Percentiles rank a stretch among this genome's conserved stretches.
Evolutionary conservation across 2,797 vertebrate genomes (phyloP).

Genomic region (Schizopygopsis malacanthus): DNA sequence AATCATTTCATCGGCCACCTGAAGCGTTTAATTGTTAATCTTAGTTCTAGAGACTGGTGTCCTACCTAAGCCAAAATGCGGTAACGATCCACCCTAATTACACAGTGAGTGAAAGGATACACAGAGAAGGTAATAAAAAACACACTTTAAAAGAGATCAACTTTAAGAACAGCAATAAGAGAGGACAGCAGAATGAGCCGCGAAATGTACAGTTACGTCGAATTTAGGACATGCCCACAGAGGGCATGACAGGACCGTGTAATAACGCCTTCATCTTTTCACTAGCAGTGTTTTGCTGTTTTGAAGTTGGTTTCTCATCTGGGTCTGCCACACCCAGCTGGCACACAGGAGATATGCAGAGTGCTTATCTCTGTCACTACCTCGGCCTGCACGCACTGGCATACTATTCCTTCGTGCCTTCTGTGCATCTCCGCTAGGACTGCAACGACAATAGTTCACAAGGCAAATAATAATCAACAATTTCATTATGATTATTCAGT

Average conservation of each 20-base stretch:
- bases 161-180: neutral
- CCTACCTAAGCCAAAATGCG: neutral
- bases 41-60: neutral
- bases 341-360: slow-evolving; percentile 52
- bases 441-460: neutral
- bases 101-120: neutral
- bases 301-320: slow-evolving; percentile 44
- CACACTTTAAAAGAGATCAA: too few species aligned
- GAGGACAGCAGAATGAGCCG: neutral
- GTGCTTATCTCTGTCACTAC: slow-evolving; percentile 57
- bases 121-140: neutral
- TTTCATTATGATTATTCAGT: neutral
- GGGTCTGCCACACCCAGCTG: slow-evolving; percentile 62
- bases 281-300: slow-evolving; percentile 28
- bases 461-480: neutral
- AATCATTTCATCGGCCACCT: neutral
- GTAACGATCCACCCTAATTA: neutral
- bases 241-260: slow-evolving; percentile 47
- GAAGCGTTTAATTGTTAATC: neutral
- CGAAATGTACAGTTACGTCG: neutral
- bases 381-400: neutral
- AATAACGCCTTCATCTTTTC: slow-evolving; percentile 1
- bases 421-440: neutral
- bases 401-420: neutral
- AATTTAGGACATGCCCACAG: slow-evolving; percentile 43